Evolutionary conservation across 2,797 vertebrate genomes (phyloP).

Genomic region (Macropus fuliginosus): DNA sequence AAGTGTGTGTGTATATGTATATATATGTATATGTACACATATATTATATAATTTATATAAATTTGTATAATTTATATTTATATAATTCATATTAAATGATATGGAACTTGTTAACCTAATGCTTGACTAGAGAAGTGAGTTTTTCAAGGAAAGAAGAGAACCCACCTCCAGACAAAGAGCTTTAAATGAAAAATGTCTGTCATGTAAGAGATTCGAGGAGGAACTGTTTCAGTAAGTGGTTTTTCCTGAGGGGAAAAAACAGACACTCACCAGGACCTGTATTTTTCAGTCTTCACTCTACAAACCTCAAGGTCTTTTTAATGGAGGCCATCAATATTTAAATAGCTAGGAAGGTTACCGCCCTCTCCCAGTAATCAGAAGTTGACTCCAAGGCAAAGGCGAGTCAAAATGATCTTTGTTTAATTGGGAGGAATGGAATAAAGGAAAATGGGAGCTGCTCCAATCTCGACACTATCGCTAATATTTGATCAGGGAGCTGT

Average conservation of each 20-base stretch:
- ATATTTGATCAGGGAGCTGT: conserved; percentile 69
- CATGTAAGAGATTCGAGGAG: conserved; percentile 38
- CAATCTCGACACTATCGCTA: conserved; percentile 58
- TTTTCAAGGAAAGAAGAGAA: conserved; percentile 55
- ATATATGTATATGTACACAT: no score
- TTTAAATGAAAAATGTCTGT: not conserved
- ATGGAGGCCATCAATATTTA: conserved; percentile 75
- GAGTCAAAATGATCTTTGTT: conserved; percentile 52
- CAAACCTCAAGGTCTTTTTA: conserved; percentile 52
- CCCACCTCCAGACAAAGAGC: conserved; percentile 38
- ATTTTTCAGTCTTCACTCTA: conserved; percentile 49
- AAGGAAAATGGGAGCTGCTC: conserved; percentile 53
- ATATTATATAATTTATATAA: no score
- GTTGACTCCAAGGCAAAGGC: conserved; percentile 35
- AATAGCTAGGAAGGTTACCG: conserved; percentile 56
- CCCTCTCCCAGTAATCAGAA: conserved; percentile 44
- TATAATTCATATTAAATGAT: conserved; percentile 6
- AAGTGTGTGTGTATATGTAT: conserved; percentile 5
- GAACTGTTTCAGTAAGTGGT: conserved; percentile 55
- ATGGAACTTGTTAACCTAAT: conserved; percentile 37
- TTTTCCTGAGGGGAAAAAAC: conserved; percentile 48
- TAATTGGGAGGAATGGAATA: conserved; percentile 69
- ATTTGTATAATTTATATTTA: no score
- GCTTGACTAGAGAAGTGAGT: conserved; percentile 55
- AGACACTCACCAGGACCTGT: conserved; percentile 40